Percentiles rank a stretch among this genome's conserved stretches.
Evolutionary conservation across 2,113 vertebrate genomes (phyloP).

Genomic region (Nyctereutes procyonoides): DNA sequence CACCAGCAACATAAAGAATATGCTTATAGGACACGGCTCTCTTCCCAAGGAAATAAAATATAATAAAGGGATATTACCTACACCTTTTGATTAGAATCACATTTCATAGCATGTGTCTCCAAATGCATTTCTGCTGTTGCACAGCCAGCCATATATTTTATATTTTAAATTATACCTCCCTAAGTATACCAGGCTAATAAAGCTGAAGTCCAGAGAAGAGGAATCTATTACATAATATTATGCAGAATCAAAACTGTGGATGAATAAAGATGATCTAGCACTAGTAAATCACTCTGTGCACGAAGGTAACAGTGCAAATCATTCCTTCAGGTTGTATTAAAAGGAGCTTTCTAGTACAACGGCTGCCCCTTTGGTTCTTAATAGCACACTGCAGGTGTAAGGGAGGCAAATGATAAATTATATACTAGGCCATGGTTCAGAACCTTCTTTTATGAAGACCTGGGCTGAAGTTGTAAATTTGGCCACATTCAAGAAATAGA

Average conservation of each 20-base stretch:
- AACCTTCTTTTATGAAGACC: not conserved
- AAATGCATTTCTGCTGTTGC: not conserved
- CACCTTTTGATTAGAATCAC: not conserved
- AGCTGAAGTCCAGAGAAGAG: not conserved
- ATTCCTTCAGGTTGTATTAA: not conserved
- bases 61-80: not conserved
- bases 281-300: not conserved
- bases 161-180: not conserved
- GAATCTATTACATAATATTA: not conserved
- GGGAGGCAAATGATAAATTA: conserved; percentile 21
- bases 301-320: not conserved
- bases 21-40: not conserved
- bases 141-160: not conserved
- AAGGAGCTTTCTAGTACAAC: not conserved
- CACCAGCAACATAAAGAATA: not conserved
- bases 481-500: conserved; percentile 45
- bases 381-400: not conserved
- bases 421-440: not conserved
- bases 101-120: not conserved
- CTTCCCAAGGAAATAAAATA: conserved; percentile 26
- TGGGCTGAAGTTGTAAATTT: conserved; percentile 36
- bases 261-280: not conserved
- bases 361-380: not conserved
- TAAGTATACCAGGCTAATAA: not conserved
- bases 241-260: not conserved